phyloP scores from a whole-genome alignment of 1,140 invertebrate species.

The Macrobrachium nipponense region DNA sequence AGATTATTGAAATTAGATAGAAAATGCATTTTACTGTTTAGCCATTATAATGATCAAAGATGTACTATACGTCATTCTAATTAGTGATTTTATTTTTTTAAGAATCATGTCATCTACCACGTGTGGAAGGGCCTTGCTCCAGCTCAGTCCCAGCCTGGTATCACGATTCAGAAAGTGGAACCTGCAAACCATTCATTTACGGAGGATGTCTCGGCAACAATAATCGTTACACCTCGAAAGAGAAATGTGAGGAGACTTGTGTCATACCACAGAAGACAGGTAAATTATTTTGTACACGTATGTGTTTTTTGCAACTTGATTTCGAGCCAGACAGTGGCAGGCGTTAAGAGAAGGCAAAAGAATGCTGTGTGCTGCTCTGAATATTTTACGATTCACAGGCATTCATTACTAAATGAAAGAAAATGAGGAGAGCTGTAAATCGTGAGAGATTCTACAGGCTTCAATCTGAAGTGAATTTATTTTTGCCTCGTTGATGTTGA shows the following conservation, averaged over 20 bases:
- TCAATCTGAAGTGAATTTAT: too few species aligned
- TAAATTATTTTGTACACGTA: conserved; percentile 4
- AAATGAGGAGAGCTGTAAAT: too few species aligned
- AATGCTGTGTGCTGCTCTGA: too few species aligned
- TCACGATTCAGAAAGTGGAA: conserved; percentile 79
- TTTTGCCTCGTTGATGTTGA: too few species aligned
- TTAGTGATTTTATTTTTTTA: neutral
- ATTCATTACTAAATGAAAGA: too few species aligned
- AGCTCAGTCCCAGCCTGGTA: conserved; percentile 86
- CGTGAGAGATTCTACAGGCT: too few species aligned
- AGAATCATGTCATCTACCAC: conserved; percentile 88
- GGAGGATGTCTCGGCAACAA: conserved; percentile 80
- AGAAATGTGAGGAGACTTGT: conserved; percentile 86
- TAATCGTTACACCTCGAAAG: conserved; percentile 85
- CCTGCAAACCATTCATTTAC: conserved; percentile 83
- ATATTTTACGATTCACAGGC: too few species aligned
- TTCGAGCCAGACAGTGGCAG: too few species aligned
- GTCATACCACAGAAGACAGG: conserved; percentile 63
- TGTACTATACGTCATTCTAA: too few species aligned
- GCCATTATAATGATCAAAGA: too few species aligned
- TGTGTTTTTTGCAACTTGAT: neutral
- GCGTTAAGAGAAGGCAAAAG: neutral
- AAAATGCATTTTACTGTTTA: too few species aligned
- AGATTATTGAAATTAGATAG: too few species aligned
- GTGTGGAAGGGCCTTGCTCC: conserved; percentile 85